Evolutionary conservation across 2,888 invertebrate genomes (phyloP).

Genomic region (Osedax fenrisi): DNA sequence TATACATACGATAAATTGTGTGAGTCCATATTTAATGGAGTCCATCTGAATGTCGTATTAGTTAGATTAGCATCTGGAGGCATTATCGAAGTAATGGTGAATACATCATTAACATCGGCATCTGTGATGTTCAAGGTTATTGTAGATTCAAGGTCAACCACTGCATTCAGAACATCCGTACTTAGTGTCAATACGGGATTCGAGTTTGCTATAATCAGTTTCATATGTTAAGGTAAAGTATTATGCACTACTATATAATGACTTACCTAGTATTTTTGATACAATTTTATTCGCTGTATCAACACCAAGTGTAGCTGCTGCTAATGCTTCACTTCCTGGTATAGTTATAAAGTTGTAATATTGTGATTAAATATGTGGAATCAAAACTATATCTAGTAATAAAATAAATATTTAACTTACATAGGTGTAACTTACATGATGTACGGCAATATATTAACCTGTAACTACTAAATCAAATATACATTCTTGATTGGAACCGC

Average conservation of each 20-base stretch:
- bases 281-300: neutral
- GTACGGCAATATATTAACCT: neutral
- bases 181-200: neutral
- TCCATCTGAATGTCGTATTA: neutral
- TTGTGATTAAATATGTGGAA: too few species aligned
- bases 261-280: neutral
- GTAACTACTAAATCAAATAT: constrained; percentile 5
- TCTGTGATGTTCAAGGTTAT: neutral
- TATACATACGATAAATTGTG: constrained; percentile 3
- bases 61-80: neutral
- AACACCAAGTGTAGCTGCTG: neutral
- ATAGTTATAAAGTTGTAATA: too few species aligned
- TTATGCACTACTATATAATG: too few species aligned
- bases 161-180: neutral
- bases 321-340: neutral
- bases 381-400: too few species aligned
- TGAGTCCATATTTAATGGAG: neutral
- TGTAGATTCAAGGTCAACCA: neutral
- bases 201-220: neutral
- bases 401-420: too few species aligned
- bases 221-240: neutral
- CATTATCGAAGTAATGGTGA: neutral
- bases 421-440: too few species aligned
- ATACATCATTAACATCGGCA: neutral
- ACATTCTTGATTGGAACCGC: constrained; percentile 7